Percentiles rank a stretch among this genome's conserved stretches.
Conservation (phyloP, 1,140 invertebrate species). For the Eriosoma lanigerum region DNA sequence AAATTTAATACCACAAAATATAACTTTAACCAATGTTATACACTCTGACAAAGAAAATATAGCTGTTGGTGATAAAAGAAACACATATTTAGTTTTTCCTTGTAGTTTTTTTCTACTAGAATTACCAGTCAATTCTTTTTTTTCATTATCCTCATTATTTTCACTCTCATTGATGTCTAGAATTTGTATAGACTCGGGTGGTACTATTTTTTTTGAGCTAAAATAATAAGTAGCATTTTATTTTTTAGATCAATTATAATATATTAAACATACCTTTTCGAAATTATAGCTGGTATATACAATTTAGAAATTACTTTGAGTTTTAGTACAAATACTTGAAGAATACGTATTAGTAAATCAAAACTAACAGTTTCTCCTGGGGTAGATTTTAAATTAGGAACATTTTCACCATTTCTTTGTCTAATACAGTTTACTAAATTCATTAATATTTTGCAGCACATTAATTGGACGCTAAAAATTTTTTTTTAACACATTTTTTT, state of each 20-base stretch:
- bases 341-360: constrained; percentile 59
- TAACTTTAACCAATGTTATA: constrained; percentile 87
- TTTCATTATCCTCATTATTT: constrained; percentile 50
- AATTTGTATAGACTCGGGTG: constrained; percentile 12
- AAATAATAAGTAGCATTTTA: not conserved
- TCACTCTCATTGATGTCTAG: constrained; percentile 14
- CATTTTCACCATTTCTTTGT: constrained; percentile 74
- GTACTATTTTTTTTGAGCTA: constrained; percentile 2
- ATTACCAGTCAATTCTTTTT: constrained; percentile 43
- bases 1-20: constrained; percentile 94
- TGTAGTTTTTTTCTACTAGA: constrained; percentile 1
- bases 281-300: constrained; percentile 83
- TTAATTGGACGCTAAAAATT: constrained; percentile 81
- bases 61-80: constrained; percentile 68
- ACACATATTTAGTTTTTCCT: constrained; percentile 71
- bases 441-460: constrained; percentile 92
- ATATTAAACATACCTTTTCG: constrained; percentile 69
- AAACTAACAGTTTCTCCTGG: constrained; percentile 41
- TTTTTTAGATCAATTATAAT: not conserved
- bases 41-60: constrained; percentile 89
- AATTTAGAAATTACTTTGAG: constrained; percentile 94
- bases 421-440: constrained; percentile 94
- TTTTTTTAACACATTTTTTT: not conserved
- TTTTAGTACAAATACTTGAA: constrained; percentile 94
- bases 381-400: constrained; percentile 59